phyloP scores from a whole-genome alignment of 2,113 vertebrate genomes.

The Clupea harengus region DNA sequence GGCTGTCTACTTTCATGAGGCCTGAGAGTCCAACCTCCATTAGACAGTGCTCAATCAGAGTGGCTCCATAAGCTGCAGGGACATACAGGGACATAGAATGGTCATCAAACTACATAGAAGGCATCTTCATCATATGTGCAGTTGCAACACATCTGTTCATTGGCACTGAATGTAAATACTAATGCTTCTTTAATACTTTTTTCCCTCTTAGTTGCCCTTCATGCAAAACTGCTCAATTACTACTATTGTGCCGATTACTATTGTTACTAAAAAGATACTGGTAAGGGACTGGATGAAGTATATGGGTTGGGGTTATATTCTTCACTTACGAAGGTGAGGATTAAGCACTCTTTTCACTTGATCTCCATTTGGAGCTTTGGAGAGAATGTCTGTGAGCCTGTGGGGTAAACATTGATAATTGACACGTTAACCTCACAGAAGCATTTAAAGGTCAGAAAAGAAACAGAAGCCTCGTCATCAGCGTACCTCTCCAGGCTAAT shows the following conservation, averaged over 20 bases:
- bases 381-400: constrained; percentile 85
- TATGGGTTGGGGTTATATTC: background rate
- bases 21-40: constrained; percentile 81
- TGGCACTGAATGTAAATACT: no score
- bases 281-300: background rate
- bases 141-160: no score
- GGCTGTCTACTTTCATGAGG: constrained; percentile 77
- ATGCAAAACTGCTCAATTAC: no score
- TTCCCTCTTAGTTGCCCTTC: no score
- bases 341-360: constrained; percentile 89
- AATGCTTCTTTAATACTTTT: no score
- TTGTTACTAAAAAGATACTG: no score
- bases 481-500: constrained; percentile 80
- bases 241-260: no score
- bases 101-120: background rate
- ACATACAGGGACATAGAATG: background rate
- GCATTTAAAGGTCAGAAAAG: background rate
- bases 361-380: constrained; percentile 78
- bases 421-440: background rate
- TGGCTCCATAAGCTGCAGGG: constrained; percentile 83
- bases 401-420: background rate
- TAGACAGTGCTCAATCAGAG: constrained; percentile 93
- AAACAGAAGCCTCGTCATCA: background rate
- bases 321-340: constrained; percentile 87
- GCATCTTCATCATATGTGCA: background rate